phyloP scores from a whole-genome alignment of 92 coral and sea anemone species.

The Hydrozoanthus gracilis region DNA sequence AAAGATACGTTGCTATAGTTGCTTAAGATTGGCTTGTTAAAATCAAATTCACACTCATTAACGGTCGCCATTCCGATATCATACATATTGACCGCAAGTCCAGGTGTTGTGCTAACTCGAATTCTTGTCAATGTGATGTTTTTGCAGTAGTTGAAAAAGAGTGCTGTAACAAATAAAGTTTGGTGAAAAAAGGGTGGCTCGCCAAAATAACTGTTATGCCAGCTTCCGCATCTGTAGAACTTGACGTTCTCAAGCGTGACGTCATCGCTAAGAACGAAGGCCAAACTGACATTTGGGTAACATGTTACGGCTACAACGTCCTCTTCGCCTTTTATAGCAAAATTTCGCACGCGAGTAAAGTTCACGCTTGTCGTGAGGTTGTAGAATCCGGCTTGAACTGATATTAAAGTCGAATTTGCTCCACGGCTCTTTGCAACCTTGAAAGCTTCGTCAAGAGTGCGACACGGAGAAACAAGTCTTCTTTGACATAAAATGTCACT shows the following conservation, averaged over 20 bases:
- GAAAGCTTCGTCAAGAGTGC: constrained; percentile 58
- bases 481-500: constrained; percentile 51
- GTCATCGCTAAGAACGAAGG: constrained; percentile 54
- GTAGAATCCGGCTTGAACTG: constrained; percentile 58
- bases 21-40: constrained; percentile 44
- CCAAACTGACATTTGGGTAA: constrained; percentile 47
- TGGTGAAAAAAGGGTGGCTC: constrained; percentile 36
- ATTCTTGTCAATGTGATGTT: constrained; percentile 56
- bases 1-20: background rate
- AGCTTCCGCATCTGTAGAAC: constrained; percentile 53
- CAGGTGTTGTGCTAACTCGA: constrained; percentile 60
- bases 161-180: constrained; percentile 68
- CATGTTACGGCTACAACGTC: constrained; percentile 61
- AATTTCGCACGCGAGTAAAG: constrained; percentile 51
- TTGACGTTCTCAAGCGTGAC: constrained; percentile 43
- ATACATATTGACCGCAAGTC: constrained; percentile 56
- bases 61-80: constrained; percentile 59
- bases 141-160: constrained; percentile 82
- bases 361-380: constrained; percentile 44
- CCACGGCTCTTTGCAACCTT: constrained; percentile 15
- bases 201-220: constrained; percentile 43
- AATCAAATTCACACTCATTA: constrained; percentile 48
- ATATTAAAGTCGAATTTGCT: constrained; percentile 67
- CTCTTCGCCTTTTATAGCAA: constrained; percentile 63
- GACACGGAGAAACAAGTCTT: constrained; percentile 45